Evolutionary conservation across 2,113 vertebrate genomes (phyloP), one percentile per base, ranked within the genome.

Genomic region (Craseonycteris thonglongyai): DNA sequence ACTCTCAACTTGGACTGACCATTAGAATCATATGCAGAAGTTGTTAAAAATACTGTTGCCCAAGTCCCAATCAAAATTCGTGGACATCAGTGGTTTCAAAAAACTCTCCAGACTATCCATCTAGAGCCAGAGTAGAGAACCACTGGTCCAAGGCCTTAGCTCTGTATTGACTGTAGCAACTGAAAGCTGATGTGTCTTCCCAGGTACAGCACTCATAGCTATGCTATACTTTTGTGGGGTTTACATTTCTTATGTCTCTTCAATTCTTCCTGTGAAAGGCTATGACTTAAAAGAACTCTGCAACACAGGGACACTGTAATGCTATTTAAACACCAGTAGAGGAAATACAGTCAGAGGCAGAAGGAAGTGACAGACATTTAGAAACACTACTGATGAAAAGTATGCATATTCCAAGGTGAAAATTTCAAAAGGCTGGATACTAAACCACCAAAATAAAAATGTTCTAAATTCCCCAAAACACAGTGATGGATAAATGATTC

Each of bases 271-370:
- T n/a, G 26, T 80, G 66, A 95, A 84, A 40, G 38, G 13, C 42
- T 87, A 69, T 74, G 35, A 49, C 33, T 90, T 83, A 78, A 92
- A 74, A 89, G 35, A 95, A 66, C 28, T 49, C 65, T 45, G 5
- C 19, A 82, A 91, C 5, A 71, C 71, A 94, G 28, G 40, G 18
- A 65, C 66, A 91, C 6, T 78, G 18, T 26, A 89, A 85, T 76
- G 54, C 26, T 88, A 83, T 38, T 90, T 78, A 59, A 94, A 90
- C 26, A 78, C n/a, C 80, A 45, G 56, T 19, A 81, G 45, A 66
- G 91, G 88, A 95, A 88, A 45, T 28, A 65, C 0, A 80, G 33
- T 83, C 40, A 90, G 38, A 96, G 56, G 33, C 47, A 95, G 40
- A 76, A 66, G n/a, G 59, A 33, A 95, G 19, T 90, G 33, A 94